Base-by-base conservation (phyloP, 2,888 invertebrate species). In the Eupeodes luniger region DNA sequence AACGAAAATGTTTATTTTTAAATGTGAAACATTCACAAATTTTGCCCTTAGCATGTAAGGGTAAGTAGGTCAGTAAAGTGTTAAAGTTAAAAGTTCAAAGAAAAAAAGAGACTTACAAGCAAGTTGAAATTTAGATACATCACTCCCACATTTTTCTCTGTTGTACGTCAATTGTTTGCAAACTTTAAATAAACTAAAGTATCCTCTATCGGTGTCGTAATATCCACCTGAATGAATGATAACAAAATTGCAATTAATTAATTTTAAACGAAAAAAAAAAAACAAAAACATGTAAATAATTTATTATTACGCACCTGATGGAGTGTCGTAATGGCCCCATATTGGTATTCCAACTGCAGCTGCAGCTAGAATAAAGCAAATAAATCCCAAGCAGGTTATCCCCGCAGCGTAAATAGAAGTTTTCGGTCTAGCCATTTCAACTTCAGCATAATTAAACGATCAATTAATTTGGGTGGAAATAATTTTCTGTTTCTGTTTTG, bases 151-250 rank as follows among this genome's bases (percentile, higher is more conserved):
- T 94, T 96, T 96, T 93, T 97, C 97, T 90, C 97, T 95, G 93
- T 96, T 96, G 94, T 97, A 97, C 12, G 96, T 94, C 90, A 97
- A 94, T 91, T 95, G 95, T 94, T 97, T 97, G 95, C 98, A 98
- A 84, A 96, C 96, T 91, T 96, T 96, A 96, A 98, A 98, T 92
- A 97, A 97, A 87, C 98, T 97, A 92, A 97, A 98, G 94, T 98
- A 97, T 64, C 98, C 98, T 90, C 95, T 95, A 93, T 97, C 97
- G 91, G 95, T 95, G 91, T 95, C 96, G 90, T 92, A 93, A 57
- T 93, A 93, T 40, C 95, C 95, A 91, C 95, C 96, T 96, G 47
- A 10, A 11, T 27, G 11, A 40, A 40, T 59, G 3, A 44, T 40
- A 36, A 55, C 55, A 10, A n/a, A 59, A 59, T 36, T 1, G 34